Evolutionary conservation across 2,797 vertebrate genomes (phyloP).

Genomic region (Valencia hispanica): DNA sequence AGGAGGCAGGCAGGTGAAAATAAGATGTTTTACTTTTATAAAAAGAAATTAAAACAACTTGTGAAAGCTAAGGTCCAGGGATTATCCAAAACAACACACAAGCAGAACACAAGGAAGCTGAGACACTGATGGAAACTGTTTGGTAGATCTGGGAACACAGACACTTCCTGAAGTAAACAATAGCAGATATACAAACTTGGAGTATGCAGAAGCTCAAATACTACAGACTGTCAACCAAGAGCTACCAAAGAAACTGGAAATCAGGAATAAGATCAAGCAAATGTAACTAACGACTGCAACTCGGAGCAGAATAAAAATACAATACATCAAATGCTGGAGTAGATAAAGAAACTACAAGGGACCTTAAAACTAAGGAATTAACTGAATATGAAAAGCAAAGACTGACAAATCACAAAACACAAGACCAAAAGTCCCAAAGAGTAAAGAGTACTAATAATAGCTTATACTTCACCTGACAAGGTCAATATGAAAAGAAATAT

Average conservation of each 20-base stretch:
- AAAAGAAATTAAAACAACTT: not conserved
- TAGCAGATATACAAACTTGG: not conserved
- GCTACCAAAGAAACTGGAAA: not conserved
- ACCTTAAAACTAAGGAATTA: not conserved
- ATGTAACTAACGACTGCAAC: not conserved
- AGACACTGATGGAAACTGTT: not conserved
- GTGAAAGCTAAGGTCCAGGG: not conserved
- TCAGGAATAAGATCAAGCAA: not conserved
- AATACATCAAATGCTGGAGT: not conserved
- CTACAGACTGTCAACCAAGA: not conserved
- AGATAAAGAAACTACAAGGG: not conserved
- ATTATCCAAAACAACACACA: not conserved
- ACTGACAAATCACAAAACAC: not conserved
- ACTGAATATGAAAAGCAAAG: not conserved
- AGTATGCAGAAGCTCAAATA: not conserved
- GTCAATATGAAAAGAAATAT: no score
- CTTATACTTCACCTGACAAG: no score
- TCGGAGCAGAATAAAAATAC: not conserved
- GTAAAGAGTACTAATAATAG: no score
- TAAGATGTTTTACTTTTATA: not conserved
- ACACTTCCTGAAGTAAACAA: not conserved
- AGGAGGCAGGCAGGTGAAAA: not conserved
- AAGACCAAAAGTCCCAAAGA: no score
- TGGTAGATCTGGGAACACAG: not conserved
- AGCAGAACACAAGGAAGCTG: not conserved